These are phyloP conservation scores for Phrynocephalus vlangalii DNA, from an alignment of 2,797 vertebrate species.

Conservation along the genomic window DNA sequence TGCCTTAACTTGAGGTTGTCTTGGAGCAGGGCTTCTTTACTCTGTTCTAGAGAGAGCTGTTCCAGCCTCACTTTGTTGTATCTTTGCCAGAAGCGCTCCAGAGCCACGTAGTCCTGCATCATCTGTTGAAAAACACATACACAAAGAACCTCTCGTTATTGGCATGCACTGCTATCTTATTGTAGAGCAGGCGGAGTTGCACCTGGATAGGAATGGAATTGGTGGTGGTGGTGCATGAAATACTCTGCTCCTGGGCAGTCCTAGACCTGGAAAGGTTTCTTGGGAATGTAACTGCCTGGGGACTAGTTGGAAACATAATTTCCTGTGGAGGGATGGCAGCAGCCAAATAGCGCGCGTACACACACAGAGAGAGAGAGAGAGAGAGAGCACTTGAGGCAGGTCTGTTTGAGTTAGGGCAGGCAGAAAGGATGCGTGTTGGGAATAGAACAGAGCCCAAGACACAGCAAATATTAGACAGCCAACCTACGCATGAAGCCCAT, in stretches of 20 bases:
- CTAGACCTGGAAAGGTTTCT: neutral
- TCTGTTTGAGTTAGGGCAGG: neutral
- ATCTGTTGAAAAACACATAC: slow-evolving; percentile 64
- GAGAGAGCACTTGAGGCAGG: neutral
- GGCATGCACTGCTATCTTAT: neutral
- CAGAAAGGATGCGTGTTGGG: neutral
- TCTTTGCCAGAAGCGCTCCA: slow-evolving; percentile 86
- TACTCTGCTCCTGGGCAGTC: neutral
- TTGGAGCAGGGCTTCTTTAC: slow-evolving; percentile 62
- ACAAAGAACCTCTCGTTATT: neutral
- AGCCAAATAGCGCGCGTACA: neutral
- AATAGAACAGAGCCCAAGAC: neutral
- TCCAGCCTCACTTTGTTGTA: slow-evolving; percentile 87
- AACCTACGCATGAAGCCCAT: neutral
- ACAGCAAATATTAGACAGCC: neutral
- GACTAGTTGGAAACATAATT: neutral
- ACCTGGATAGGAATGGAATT: neutral
- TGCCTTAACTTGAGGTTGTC: slow-evolving; percentile 76
- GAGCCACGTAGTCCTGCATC: slow-evolving; percentile 73
- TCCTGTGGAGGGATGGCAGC: neutral
- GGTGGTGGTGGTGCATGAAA: neutral
- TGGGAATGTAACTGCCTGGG: neutral
- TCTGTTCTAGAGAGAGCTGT: slow-evolving; percentile 74
- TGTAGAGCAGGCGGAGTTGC: neutral
- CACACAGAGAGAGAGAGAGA: no score